Conservation (phyloP, 2,797 vertebrate species). For the Onychomys torridus region DNA sequence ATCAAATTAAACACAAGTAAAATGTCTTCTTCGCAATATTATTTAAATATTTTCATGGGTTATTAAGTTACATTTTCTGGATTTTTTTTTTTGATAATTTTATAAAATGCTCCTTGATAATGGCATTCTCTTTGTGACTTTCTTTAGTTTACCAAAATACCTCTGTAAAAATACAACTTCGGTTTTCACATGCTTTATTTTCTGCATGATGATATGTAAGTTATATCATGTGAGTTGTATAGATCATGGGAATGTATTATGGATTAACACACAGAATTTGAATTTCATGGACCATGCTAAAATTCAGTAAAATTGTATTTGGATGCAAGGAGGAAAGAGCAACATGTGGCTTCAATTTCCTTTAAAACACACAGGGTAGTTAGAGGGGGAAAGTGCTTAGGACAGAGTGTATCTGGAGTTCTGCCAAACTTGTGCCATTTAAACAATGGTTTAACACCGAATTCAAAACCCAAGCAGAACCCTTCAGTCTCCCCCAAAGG, state of each 20-base stretch:
- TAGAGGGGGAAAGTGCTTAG: conserved; percentile 74
- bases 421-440: conserved; percentile 68
- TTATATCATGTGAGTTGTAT: conserved; percentile 56
- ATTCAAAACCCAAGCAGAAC: conserved; percentile 70
- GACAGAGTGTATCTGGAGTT: conserved; percentile 72
- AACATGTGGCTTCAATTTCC: conserved; percentile 81
- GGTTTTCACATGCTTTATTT: conserved; percentile 69
- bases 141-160: conserved; percentile 52
- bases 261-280: conserved; percentile 75
- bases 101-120: conserved; percentile 30
- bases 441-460: conserved; percentile 75
- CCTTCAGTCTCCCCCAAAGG: conserved; percentile 61
- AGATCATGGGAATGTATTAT: conserved; percentile 72
- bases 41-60: conserved; percentile 53
- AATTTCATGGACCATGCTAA: conserved; percentile 76
- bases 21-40: conserved; percentile 55
- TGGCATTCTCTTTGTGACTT: not conserved
- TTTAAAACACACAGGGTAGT: conserved; percentile 69
- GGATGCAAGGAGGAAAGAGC: conserved; percentile 64
- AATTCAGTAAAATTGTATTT: conserved; percentile 80
- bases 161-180: conserved; percentile 18
- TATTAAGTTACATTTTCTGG: not conserved
- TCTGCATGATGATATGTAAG: conserved; percentile 71
- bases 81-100: conserved; percentile 39
- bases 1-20: conserved; percentile 46